Conservation (phyloP, 2,797 vertebrate species). For the Esox lucius region DNA sequence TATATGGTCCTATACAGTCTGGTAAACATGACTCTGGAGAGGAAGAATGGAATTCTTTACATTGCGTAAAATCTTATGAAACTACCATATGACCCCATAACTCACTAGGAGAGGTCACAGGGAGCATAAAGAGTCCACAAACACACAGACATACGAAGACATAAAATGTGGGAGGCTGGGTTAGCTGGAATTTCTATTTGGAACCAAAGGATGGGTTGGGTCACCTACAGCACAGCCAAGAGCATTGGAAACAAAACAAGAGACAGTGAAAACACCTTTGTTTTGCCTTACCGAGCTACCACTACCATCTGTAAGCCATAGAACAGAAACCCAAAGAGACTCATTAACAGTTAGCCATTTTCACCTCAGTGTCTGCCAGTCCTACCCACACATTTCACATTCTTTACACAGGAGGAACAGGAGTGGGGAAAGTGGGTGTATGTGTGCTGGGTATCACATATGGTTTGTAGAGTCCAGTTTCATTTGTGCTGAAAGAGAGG, state of each 20-base stretch:
- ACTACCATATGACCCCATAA: neutral
- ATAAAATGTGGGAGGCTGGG: no score
- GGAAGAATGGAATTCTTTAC: constrained; percentile 15
- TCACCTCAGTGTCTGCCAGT: constrained; percentile 8
- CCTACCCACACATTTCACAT: constrained; percentile 22
- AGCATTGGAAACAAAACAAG: neutral
- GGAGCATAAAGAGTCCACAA: neutral
- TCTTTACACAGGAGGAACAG: constrained; percentile 15
- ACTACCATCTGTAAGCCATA: constrained; percentile 39
- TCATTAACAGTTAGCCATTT: constrained; percentile 34
- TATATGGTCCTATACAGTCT: neutral
- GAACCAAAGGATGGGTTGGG: no score
- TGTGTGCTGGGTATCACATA: neutral
- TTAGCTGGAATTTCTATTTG: neutral
- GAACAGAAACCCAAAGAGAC: constrained; percentile 38
- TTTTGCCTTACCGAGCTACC: neutral
- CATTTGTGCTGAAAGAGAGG: neutral
- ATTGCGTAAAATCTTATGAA: constrained; percentile 7
- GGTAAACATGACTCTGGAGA: constrained; percentile 14
- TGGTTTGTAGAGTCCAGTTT: neutral
- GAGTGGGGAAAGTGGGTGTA: neutral
- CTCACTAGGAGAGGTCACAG: constrained; percentile 7
- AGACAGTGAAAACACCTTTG: neutral
- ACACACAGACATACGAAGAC: neutral
- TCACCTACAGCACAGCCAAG: neutral